phyloP scores from a whole-genome alignment of 2,797 vertebrate genomes.

The Phoeniculus purpureus region DNA sequence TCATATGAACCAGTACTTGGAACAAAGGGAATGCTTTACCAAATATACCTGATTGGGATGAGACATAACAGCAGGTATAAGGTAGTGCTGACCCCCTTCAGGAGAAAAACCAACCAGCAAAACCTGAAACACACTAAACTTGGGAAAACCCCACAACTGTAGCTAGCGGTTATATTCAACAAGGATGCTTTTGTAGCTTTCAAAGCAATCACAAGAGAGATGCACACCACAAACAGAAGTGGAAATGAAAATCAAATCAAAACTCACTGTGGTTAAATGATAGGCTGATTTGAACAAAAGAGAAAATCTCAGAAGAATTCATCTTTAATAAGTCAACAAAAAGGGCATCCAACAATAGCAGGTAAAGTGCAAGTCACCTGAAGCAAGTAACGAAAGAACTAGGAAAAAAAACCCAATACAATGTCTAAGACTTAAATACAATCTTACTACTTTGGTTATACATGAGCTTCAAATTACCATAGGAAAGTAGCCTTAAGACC shows the following conservation, averaged over 20 bases:
- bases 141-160: neutral
- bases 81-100: neutral
- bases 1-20: neutral
- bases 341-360: neutral
- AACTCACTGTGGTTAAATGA: neutral
- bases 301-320: neutral
- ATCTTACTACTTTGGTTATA: neutral
- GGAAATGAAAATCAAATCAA: slow-evolving; percentile 4
- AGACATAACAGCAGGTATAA: neutral
- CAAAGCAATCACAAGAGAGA: neutral
- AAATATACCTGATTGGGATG: neutral
- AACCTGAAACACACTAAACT: neutral
- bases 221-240: neutral
- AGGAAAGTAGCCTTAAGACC: neutral
- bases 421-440: neutral
- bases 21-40: neutral
- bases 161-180: neutral
- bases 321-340: neutral
- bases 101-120: neutral
- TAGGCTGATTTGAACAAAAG: neutral
- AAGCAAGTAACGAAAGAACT: neutral
- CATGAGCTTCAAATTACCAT: fast-evolving
- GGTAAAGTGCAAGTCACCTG: neutral
- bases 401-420: neutral
- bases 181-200: neutral